Evolutionary conservation across 2,113 vertebrate genomes (phyloP).

Genomic region (Podarcis raffonei): DNA sequence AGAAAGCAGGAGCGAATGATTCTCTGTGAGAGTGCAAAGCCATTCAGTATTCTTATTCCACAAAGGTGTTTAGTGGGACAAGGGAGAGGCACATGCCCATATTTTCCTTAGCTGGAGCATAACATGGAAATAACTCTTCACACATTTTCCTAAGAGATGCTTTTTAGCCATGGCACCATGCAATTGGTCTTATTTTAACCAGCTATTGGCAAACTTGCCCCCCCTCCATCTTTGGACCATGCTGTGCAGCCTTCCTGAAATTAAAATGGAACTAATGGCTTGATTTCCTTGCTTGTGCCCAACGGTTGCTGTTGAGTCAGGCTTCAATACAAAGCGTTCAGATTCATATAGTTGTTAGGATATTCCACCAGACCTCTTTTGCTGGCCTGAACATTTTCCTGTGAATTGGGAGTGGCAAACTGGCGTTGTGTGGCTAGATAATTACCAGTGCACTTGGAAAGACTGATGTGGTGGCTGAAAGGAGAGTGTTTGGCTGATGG

Average conservation of each 20-base stretch:
- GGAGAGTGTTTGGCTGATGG: constrained; percentile 55
- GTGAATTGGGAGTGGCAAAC: constrained; percentile 58
- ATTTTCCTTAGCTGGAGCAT: constrained; percentile 11
- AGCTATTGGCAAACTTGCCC: constrained; percentile 16
- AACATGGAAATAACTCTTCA: constrained; percentile 32
- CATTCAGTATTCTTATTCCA: background rate
- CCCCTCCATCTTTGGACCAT: background rate
- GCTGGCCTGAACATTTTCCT: constrained; percentile 50
- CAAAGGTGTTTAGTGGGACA: background rate
- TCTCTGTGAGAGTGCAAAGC: background rate
- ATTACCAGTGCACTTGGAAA: constrained; percentile 52
- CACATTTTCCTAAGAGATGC: constrained; percentile 29
- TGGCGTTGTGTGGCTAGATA: constrained; percentile 49
- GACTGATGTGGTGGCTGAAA: constrained; percentile 49
- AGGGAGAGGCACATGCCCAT: background rate
- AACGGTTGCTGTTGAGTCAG: constrained; percentile 13
- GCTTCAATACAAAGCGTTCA: constrained; percentile 2
- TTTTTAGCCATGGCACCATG: constrained; percentile 14
- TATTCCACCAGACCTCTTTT: constrained; percentile 7
- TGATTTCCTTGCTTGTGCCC: constrained; percentile 37
- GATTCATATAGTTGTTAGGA: constrained; percentile 23
- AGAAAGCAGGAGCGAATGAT: background rate
- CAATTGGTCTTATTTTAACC: constrained; percentile 2
- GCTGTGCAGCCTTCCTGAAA: constrained; percentile 22
- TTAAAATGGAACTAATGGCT: constrained; percentile 28